These are phyloP conservation scores for Dermolepida albohirtum DNA, from an alignment of 2,888 invertebrate species.

Conservation along the genomic window DNA sequence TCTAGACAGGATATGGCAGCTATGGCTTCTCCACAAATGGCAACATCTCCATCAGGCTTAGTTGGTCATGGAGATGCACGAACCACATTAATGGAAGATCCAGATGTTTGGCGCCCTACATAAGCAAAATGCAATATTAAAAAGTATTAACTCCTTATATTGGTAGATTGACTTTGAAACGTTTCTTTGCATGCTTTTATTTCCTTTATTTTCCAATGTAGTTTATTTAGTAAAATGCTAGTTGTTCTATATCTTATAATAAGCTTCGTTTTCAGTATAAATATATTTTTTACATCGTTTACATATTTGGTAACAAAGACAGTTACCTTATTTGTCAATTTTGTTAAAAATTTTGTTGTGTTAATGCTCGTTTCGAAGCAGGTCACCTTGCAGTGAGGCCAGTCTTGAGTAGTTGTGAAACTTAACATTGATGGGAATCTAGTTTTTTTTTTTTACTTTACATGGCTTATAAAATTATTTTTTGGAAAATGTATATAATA, in stretches of 20 bases:
- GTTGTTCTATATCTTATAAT: no score
- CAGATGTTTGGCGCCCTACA: constrained; percentile 93
- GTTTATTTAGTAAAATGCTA: not conserved
- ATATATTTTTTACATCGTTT: no score
- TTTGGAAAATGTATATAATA: not conserved
- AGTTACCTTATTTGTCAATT: no score
- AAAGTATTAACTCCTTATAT: constrained; percentile 48
- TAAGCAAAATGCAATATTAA: constrained; percentile 71
- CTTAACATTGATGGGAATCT: no score
- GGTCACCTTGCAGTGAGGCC: no score
- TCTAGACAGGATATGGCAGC: constrained; percentile 88
- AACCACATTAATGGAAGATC: constrained; percentile 91
- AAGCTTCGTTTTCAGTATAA: no score
- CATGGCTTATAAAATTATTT: no score
- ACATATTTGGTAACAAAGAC: not conserved
- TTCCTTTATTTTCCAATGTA: not conserved
- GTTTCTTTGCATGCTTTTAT: constrained; percentile 31
- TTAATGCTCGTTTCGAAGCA: no score
- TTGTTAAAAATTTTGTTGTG: no score
- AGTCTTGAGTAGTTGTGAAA: no score
- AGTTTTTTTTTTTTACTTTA: no score
- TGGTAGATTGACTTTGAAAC: constrained; percentile 32
- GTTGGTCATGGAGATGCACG: constrained; percentile 74
- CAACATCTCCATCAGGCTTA: constrained; percentile 67
- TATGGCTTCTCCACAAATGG: constrained; percentile 78